phyloP scores from a whole-genome alignment of 2,797 vertebrate genomes.

The Hafferia zeledoni region DNA sequence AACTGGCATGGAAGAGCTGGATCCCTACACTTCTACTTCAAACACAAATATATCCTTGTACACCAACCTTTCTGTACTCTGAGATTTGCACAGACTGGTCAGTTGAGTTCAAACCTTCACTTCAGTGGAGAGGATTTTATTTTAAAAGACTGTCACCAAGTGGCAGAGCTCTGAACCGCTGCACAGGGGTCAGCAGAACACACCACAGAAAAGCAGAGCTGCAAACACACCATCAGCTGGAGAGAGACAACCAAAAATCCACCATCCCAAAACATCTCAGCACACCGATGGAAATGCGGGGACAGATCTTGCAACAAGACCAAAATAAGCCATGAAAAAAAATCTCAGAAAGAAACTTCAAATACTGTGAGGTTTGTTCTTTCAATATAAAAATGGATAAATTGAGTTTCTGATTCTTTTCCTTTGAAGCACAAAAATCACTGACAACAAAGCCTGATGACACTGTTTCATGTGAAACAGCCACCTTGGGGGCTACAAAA shows the following conservation, averaged over 20 bases:
- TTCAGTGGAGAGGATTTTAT: not conserved
- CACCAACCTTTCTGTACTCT: not conserved
- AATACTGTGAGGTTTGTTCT: not conserved
- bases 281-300: fast-evolving
- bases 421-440: constrained; percentile 7
- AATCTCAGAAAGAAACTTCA: not conserved
- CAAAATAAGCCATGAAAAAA: not conserved
- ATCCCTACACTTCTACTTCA: not conserved
- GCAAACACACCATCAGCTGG: not conserved
- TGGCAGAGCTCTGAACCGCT: constrained; percentile 14
- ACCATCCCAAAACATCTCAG: fast-evolving
- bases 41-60: not conserved
- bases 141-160: constrained; percentile 68
- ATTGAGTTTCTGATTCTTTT: not conserved
- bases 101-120: not conserved
- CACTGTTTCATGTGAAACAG: not conserved
- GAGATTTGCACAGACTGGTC: not conserved
- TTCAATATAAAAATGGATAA: not conserved
- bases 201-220: not conserved
- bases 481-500: not conserved
- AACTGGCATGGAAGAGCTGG: not conserved
- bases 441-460: not conserved
- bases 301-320: not conserved
- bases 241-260: not conserved
- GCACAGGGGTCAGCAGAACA: not conserved